These are phyloP conservation scores for Zoroaster sp. DNA, from an alignment of 53 echinoderm and acorn worm species.

Conservation along the genomic window DNA sequence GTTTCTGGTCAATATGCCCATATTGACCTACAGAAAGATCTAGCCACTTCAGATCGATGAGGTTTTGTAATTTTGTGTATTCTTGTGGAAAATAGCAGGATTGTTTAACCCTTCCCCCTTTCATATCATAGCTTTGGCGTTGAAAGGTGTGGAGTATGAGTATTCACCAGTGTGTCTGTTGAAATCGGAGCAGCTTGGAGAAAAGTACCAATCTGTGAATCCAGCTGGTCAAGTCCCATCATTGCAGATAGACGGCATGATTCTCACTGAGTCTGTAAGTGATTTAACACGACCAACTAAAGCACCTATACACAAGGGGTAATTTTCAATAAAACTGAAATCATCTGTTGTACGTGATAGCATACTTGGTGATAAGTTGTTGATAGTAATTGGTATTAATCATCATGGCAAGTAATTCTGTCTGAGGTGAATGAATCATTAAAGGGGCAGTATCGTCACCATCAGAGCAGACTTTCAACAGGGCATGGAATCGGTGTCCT, in stretches of 20 bases:
- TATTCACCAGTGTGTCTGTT: constrained; percentile 76
- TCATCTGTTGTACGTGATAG: neutral
- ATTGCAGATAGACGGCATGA: constrained; percentile 76
- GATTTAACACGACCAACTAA: too few species aligned
- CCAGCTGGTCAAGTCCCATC: constrained; percentile 79
- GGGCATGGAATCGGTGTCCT: too few species aligned
- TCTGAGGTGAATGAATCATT: too few species aligned
- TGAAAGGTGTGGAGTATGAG: constrained; percentile 84
- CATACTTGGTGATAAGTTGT: neutral
- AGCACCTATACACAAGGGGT: too few species aligned
- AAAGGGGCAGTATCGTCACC: too few species aligned
- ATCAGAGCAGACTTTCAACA: too few species aligned
- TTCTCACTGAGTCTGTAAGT: constrained; percentile 89
- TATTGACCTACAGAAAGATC: too few species aligned
- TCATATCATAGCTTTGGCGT: constrained; percentile 65
- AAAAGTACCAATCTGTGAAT: constrained; percentile 63
- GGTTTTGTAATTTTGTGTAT: too few species aligned
- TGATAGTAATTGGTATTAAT: neutral
- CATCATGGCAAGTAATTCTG: too few species aligned
- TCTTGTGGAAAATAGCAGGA: too few species aligned
- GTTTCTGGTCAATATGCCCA: too few species aligned
- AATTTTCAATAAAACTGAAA: neutral
- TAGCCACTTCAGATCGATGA: too few species aligned
- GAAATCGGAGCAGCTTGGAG: constrained; percentile 80
- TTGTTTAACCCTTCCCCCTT: neutral